These are phyloP conservation scores for Brachionus manjavacas DNA, from an alignment of 1,140 invertebrate species.

Conservation along the genomic window DNA sequence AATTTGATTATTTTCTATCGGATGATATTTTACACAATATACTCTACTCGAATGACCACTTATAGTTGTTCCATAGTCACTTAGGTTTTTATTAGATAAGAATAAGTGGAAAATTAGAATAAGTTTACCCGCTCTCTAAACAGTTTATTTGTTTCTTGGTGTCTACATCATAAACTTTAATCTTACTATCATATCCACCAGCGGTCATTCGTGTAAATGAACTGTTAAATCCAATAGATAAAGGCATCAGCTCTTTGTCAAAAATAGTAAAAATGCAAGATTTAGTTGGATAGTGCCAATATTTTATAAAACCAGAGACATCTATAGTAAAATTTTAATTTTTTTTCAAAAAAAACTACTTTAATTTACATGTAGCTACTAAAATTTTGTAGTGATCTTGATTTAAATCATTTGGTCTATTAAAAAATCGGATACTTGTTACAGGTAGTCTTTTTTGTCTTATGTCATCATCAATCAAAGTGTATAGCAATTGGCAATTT, in stretches of 20 bases:
- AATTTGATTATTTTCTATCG: background rate
- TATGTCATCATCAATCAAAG: conserved; percentile 29
- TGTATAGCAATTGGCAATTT: conserved; percentile 9
- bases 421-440: conserved; percentile 21
- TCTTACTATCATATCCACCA: background rate
- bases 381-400: conserved; percentile 33
- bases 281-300: conserved; percentile 41
- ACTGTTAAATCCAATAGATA: conserved; percentile 31
- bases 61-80: background rate
- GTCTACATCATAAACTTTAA: conserved; percentile 22
- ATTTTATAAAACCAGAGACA: conserved; percentile 36
- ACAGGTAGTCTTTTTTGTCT: conserved; percentile 18
- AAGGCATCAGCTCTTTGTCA: conserved; percentile 12
- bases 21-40: conserved; percentile 17
- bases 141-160: conserved; percentile 8
- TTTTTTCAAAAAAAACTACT: background rate
- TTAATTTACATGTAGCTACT: background rate
- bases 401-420: background rate
- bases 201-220: background rate
- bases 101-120: background rate
- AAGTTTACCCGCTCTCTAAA: background rate
- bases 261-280: conserved; percentile 28
- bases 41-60: conserved; percentile 40
- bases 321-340: background rate
- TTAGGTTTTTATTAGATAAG: background rate